Conservation (phyloP, 2,113 vertebrate genomes). For the Gobio gobio region DNA sequence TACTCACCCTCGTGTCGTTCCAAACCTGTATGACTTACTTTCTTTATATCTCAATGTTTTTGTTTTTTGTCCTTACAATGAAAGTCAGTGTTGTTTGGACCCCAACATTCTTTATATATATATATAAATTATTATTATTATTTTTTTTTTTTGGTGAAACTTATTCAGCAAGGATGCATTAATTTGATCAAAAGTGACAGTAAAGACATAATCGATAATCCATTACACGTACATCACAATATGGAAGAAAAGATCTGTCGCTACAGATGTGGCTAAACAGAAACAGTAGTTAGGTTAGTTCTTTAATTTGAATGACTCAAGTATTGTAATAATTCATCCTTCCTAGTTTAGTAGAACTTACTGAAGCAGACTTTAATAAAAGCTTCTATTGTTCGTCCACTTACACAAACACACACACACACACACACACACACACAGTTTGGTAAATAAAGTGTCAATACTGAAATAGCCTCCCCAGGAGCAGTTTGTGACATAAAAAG, state of each 20-base stretch:
- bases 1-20: not conserved
- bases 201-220: not conserved
- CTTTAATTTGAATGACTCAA: not conserved
- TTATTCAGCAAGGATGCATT: not conserved
- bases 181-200: too few species aligned
- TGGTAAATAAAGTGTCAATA: conserved; percentile 43
- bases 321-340: not conserved
- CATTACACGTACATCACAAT: not conserved
- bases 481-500: conserved; percentile 57
- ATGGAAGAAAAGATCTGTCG: not conserved
- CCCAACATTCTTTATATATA: not conserved
- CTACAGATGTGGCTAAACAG: not conserved
- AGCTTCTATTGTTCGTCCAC: not conserved
- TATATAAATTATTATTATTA: too few species aligned
- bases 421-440: not conserved
- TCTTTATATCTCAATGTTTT: not conserved
- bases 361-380: not conserved
- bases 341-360: conserved; percentile 8
- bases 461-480: conserved; percentile 55
- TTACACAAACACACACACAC: not conserved
- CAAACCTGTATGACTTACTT: not conserved
- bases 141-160: not conserved
- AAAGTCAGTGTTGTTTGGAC: not conserved
- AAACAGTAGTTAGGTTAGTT: not conserved
- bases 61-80: not conserved